Percentiles rank a stretch among this genome's conserved stretches.
Evolutionary conservation across 2,888 invertebrate species (phyloP).

Genomic region (Tetragonula carbonaria): DNA sequence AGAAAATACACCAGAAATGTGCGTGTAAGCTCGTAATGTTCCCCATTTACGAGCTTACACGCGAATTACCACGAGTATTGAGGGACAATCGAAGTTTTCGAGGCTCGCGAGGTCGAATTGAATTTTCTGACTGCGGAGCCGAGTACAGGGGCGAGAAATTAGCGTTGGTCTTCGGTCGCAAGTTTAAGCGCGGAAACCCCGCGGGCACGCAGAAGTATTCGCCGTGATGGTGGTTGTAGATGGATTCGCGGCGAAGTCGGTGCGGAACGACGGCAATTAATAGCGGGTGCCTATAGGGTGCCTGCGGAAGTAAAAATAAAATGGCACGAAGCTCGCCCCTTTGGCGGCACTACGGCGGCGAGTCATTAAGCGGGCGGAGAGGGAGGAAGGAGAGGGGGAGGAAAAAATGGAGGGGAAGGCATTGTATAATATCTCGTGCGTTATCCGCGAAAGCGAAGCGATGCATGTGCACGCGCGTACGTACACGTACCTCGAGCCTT

Average conservation of each 20-base stretch:
- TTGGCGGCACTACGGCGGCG: constrained; percentile 79
- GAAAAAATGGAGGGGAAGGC: constrained; percentile 50
- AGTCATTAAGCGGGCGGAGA: constrained; percentile 77
- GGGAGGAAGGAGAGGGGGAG: constrained; percentile 15
- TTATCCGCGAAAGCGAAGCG: constrained; percentile 70
- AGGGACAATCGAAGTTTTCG: background rate
- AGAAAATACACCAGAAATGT: background rate
- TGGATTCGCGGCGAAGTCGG: constrained; percentile 81
- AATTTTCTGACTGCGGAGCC: background rate
- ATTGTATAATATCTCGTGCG: constrained; percentile 80
- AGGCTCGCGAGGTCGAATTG: background rate
- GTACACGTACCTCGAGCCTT: constrained; percentile 4
- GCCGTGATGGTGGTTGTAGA: constrained; percentile 68
- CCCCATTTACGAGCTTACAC: background rate
- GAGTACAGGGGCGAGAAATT: constrained; percentile 57
- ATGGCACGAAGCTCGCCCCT: constrained; percentile 78
- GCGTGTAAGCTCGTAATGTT: background rate
- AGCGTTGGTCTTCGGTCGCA: constrained; percentile 58
- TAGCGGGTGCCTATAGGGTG: constrained; percentile 81
- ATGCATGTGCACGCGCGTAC: constrained; percentile 45
- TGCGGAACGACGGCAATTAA: constrained; percentile 82
- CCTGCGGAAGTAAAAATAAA: constrained; percentile 82
- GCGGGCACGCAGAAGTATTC: constrained; percentile 65
- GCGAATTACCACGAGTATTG: background rate
- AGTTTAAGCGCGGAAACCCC: constrained; percentile 70